Base-by-base conservation (phyloP, 2,113 vertebrate species). In the Jacana jacana region DNA sequence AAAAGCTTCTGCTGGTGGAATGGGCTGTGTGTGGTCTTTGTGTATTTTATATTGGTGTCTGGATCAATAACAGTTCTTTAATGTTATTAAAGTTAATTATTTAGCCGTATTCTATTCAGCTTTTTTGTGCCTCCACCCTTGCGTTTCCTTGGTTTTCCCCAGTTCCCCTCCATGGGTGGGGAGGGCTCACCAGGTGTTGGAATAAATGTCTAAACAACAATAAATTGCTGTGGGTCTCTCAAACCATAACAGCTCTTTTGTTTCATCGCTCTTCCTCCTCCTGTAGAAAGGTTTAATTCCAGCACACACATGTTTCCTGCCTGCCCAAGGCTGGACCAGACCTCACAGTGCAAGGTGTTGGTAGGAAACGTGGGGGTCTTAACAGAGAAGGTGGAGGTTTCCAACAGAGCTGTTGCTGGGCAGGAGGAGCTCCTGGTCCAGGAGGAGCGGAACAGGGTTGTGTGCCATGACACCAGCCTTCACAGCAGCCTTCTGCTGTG, bases 231-330 rank as follows among this genome's bases (percentile, higher is more conserved):
- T 54, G 52, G 27, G 52, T 54, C 30, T 28, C 52, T 54, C 52
- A 54, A 54, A 54, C 52, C 52, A 54, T 28, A 30, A 54, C 52
- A 70, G 16, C 7, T 82, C 60, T 44, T 60, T 60, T 42, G 24
- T 76, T 80, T 77, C 23, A n/a, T 27, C 24, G 19, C 10, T 52
- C 18, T 20, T 75, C 33, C 30, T 91, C 61, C 37, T 70, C 17
- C 30, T 31, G 17, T 0, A 58, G 25, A 49, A 65, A 19, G 35
- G 61, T 79, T 91, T 65, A 13, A 40, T 60, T 70, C 24, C 55
- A 88, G 44, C 22, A 44, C 0, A 0, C 7, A 2, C 8, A 6
- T 18, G 46, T 55, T 51, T 51, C 35, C 58, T 81, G 69, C 80
- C 18, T 1, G 1, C 10, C 8, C 42, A 73, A 55, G 12, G 54